Conservation (phyloP, 2,888 invertebrate species). For the Rotaria macrura region DNA sequence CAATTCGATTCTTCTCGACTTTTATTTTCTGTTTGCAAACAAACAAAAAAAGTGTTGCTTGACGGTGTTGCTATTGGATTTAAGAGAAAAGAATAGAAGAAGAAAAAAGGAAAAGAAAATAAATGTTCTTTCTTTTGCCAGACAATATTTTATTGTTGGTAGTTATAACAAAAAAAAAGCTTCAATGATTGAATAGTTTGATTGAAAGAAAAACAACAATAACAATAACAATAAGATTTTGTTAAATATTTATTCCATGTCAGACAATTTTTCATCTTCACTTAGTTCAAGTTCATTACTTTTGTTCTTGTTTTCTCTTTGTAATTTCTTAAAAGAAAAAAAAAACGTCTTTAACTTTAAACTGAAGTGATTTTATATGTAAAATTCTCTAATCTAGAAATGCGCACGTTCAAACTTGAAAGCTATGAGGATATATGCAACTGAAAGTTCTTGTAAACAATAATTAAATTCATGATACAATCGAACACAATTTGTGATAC, state of each 20-base stretch:
- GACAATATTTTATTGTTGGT: neutral
- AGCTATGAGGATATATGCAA: too few relatives aligned
- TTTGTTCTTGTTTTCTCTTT: neutral
- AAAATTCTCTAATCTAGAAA: too few relatives aligned
- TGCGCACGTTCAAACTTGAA: too few relatives aligned
- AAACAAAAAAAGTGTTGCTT: neutral
- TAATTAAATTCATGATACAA: too few relatives aligned
- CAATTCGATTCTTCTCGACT: neutral
- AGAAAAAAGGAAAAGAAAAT: neutral
- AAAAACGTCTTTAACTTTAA: too few relatives aligned
- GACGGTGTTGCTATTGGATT: neutral
- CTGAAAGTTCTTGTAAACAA: too few relatives aligned
- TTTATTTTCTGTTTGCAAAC: neutral
- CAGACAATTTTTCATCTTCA: neutral
- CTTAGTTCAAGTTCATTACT: neutral
- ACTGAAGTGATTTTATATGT: too few relatives aligned
- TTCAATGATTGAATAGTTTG: neutral
- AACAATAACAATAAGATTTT: neutral
- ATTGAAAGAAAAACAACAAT: neutral
- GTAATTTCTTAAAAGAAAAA: neutral
- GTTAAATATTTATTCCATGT: neutral
- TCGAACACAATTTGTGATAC: too few relatives aligned
- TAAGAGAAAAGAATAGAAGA: neutral
- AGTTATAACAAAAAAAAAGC: neutral
- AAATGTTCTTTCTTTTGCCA: neutral